phyloP scores from a whole-genome alignment of 2,888 invertebrate genomes.

The Epistrophe eligans region DNA sequence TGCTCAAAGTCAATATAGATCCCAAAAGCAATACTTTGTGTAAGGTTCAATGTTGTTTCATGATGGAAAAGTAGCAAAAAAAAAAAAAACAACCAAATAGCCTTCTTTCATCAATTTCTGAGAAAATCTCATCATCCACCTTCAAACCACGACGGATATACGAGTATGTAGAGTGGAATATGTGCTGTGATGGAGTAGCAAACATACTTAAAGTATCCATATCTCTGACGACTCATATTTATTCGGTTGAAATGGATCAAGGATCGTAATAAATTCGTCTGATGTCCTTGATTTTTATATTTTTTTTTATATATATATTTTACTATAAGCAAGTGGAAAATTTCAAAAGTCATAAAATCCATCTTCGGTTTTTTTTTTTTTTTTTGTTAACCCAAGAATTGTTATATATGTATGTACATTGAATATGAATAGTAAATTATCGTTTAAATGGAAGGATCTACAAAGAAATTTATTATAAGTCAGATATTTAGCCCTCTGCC shows the following conservation, averaged over 20 bases:
- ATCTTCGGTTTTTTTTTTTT: not conserved
- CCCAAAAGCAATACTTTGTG: slow-evolving; percentile 15
- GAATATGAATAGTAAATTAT: slow-evolving; percentile 67
- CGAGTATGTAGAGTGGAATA: not conserved
- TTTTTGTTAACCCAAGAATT: not conserved
- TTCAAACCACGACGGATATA: not conserved
- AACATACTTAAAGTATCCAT: slow-evolving; percentile 67
- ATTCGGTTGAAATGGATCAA: slow-evolving; percentile 43
- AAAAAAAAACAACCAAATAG: slow-evolving; percentile 1
- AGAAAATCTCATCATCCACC: slow-evolving; percentile 23
- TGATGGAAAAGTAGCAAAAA: slow-evolving; percentile 14
- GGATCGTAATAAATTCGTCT: slow-evolving; percentile 44
- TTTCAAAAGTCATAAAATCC: slow-evolving; percentile 16
- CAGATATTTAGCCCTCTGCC: slow-evolving; percentile 23
- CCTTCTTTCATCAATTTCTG: slow-evolving; percentile 14
- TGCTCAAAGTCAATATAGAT: slow-evolving; percentile 34
- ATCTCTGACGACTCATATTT: slow-evolving; percentile 38
- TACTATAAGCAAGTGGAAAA: slow-evolving; percentile 3
- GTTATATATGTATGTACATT: not conserved
- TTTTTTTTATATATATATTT: no score
- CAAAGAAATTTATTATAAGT: slow-evolving; percentile 27
- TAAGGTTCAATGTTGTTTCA: slow-evolving; percentile 27
- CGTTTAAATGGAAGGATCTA: slow-evolving; percentile 40
- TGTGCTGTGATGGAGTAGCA: slow-evolving; percentile 45
- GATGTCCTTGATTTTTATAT: slow-evolving; percentile 38